phyloP scores from a whole-genome alignment of 2,888 invertebrate genomes.

The Amblyteles armatorius region DNA sequence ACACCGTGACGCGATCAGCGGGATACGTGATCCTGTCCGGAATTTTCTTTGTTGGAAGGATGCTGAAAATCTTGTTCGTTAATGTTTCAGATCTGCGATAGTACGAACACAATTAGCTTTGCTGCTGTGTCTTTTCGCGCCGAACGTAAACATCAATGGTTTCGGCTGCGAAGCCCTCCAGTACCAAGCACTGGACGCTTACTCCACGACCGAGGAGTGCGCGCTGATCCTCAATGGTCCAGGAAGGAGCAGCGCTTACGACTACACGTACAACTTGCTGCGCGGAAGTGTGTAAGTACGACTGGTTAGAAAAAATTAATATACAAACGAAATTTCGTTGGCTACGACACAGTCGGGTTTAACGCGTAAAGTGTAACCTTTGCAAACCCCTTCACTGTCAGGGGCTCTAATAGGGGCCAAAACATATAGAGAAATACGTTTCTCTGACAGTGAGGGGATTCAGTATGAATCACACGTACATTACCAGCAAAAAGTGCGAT shows the following conservation, averaged over 20 bases:
- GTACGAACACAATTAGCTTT: slow-evolving; percentile 72
- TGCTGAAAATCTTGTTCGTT: slow-evolving; percentile 41
- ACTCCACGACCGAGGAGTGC: slow-evolving; percentile 87
- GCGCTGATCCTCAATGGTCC: slow-evolving; percentile 92
- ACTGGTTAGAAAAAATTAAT: slow-evolving; percentile 6
- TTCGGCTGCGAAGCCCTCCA: slow-evolving; percentile 73
- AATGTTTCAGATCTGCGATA: slow-evolving; percentile 76
- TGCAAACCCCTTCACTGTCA: background rate
- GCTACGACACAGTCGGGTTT: too few relatives aligned
- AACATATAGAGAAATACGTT: too few relatives aligned
- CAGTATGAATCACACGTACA: background rate
- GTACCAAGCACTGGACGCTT: slow-evolving; percentile 79
- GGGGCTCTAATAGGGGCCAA: too few relatives aligned
- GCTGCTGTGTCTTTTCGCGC: slow-evolving; percentile 69
- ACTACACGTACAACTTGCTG: slow-evolving; percentile 93
- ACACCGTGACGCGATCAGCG: slow-evolving; percentile 6
- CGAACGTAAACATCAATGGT: slow-evolving; percentile 50
- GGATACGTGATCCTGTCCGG: slow-evolving; percentile 43
- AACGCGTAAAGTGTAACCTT: background rate
- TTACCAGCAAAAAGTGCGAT: too few relatives aligned
- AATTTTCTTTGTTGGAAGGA: slow-evolving; percentile 36
- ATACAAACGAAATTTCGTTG: too few relatives aligned
- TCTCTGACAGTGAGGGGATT: too few relatives aligned
- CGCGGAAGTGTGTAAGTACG: slow-evolving; percentile 92
- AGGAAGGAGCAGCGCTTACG: slow-evolving; percentile 92